Percentiles rank a stretch among this genome's conserved stretches.
Conservation (phyloP, 2,888 invertebrate genomes). For the Tetropium fuscum region DNA sequence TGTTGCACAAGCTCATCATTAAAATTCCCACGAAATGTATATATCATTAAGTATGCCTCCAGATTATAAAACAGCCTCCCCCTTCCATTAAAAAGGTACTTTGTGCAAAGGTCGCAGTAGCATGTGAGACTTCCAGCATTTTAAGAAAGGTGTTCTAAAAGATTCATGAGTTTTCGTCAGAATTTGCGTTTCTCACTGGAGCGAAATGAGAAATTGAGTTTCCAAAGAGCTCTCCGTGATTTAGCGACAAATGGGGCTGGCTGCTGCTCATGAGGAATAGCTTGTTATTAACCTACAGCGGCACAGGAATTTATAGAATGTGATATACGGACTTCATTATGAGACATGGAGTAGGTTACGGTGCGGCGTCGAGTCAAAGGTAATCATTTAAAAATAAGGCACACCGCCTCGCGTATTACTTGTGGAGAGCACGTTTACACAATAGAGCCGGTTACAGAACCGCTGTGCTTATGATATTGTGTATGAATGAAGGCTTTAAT, state of each 20-base stretch:
- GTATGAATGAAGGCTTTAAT: neutral
- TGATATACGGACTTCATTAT: constrained; percentile 23
- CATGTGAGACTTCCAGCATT: neutral
- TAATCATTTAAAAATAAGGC: constrained; percentile 7
- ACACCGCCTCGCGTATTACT: neutral
- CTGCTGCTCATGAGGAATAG: constrained; percentile 19
- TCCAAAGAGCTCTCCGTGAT: constrained; percentile 13
- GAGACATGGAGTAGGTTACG: constrained; percentile 13
- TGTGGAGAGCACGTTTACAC: neutral
- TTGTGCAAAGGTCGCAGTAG: neutral
- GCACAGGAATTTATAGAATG: constrained; percentile 17
- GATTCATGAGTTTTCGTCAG: constrained; percentile 11
- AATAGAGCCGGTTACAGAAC: neutral
- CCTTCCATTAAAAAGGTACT: neutral
- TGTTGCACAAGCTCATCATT: too few species aligned
- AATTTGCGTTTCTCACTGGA: constrained; percentile 11
- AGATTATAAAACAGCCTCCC: too few species aligned
- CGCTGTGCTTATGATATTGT: neutral
- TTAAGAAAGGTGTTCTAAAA: constrained; percentile 2
- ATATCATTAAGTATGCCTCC: too few species aligned
- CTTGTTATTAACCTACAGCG: constrained; percentile 22
- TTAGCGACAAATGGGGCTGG: constrained; percentile 23
- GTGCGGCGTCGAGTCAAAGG: neutral
- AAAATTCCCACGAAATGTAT: too few species aligned
- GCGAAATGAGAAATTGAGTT: constrained; percentile 24